A percentile compares a stretch with the other conserved stretches of the same genome.
Evolutionary conservation across 2,797 vertebrate species (phyloP).

Genomic region (Pseudocheirus occidentalis): DNA sequence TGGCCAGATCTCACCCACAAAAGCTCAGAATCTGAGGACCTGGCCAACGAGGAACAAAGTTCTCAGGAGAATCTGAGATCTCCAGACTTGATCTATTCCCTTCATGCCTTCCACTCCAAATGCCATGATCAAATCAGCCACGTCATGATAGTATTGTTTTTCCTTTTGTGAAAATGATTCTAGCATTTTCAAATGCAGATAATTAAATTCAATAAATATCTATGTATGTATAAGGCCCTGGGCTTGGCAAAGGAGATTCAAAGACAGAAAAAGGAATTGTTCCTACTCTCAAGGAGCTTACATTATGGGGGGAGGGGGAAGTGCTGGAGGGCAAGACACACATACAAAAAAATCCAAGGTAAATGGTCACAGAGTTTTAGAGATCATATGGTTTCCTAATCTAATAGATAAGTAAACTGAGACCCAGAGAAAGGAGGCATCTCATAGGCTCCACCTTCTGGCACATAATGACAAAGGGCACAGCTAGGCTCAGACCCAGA

Average conservation of each 20-base stretch:
- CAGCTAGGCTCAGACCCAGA: no score
- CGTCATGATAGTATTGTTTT: slow-evolving; percentile 38
- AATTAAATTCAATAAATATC: slow-evolving; percentile 10
- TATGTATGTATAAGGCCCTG: background rate
- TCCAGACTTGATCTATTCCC: slow-evolving; percentile 26
- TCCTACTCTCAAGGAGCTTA: background rate
- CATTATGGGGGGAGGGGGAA: background rate
- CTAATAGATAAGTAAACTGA: background rate
- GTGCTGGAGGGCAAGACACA: background rate
- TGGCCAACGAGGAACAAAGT: slow-evolving; percentile 49
- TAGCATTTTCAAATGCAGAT: background rate
- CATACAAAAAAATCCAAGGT: background rate
- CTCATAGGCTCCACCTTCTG: background rate
- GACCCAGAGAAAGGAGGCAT: background rate
- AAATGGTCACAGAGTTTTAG: background rate
- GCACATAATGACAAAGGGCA: background rate
- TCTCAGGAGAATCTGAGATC: slow-evolving; percentile 20
- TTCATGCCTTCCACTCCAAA: slow-evolving; percentile 32
- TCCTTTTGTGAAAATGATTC: slow-evolving; percentile 19
- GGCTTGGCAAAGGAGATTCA: background rate
- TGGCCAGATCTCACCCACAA: background rate
- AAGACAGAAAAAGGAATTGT: background rate
- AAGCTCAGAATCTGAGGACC: slow-evolving; percentile 33
- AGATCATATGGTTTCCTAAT: background rate
- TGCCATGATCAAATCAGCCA: slow-evolving; percentile 34